Evolutionary conservation across 1,140 invertebrate species (phyloP).

Genomic region (Bombus soroeensis): DNA sequence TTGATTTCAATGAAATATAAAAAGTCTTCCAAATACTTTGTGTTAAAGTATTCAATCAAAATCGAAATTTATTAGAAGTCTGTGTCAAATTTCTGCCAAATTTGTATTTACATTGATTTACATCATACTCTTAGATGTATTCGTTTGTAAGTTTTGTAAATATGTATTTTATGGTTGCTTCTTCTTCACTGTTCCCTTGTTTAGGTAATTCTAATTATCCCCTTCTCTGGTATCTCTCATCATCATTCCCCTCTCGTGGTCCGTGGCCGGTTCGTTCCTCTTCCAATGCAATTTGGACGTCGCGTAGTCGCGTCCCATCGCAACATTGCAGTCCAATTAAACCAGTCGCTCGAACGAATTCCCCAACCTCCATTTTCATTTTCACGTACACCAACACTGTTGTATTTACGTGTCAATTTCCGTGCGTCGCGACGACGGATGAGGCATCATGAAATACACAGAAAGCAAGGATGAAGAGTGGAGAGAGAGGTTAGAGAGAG

Average conservation of each 20-base stretch:
- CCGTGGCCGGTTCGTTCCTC: background rate
- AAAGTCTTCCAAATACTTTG: no score
- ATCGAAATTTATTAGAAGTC: no score
- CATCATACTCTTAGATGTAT: no score
- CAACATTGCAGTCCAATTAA: constrained; percentile 66
- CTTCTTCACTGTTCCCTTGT: background rate
- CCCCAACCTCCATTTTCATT: constrained; percentile 61
- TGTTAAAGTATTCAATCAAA: background rate
- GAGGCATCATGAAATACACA: background rate
- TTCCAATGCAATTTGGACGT: constrained; percentile 57
- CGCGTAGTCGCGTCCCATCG: constrained; percentile 50
- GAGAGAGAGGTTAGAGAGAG: background rate
- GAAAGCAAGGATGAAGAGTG: background rate
- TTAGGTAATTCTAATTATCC: constrained; percentile 31
- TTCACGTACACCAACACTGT: constrained; percentile 51
- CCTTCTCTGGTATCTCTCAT: background rate
- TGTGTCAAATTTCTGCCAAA: no score
- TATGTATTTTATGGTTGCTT: background rate
- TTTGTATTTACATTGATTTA: no score
- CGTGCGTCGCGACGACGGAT: constrained; percentile 23
- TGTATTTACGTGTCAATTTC: constrained; percentile 70
- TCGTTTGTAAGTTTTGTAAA: no score
- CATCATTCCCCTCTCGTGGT: background rate
- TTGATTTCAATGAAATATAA: no score
- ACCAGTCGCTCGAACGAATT: constrained; percentile 59